These are phyloP conservation scores for Anas flavirostris DNA, from an alignment of 2,797 vertebrate genomes.

Conservation along the genomic window DNA sequence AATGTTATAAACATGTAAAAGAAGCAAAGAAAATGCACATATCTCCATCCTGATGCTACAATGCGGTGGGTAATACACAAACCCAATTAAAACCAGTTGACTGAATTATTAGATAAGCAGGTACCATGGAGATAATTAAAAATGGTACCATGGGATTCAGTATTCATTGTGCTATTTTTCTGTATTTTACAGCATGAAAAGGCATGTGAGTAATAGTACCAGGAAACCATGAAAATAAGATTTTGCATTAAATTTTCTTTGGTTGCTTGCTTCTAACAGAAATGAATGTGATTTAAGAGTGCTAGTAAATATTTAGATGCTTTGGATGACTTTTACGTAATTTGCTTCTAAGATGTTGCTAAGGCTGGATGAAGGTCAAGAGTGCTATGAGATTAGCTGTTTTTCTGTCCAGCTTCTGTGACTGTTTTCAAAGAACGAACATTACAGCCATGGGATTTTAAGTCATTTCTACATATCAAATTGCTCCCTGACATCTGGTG, in stretches of 20 bases:
- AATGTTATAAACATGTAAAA: not conserved
- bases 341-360: not conserved
- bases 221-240: not conserved
- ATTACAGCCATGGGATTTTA: not conserved
- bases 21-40: not conserved
- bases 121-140: not conserved
- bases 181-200: not conserved
- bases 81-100: not conserved
- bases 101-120: not conserved
- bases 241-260: not conserved
- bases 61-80: not conserved
- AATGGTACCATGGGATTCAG: not conserved
- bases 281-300: not conserved
- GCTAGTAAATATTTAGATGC: not conserved
- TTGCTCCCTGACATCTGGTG: not conserved
- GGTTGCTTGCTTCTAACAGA: not conserved
- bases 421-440: not conserved
- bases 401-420: not conserved
- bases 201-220: not conserved
- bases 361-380: not conserved
- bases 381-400: not conserved
- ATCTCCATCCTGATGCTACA: accelerated
- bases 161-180: not conserved
- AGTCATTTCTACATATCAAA: not conserved
- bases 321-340: not conserved